A percentile compares a stretch with the other conserved stretches of the same genome.
Evolutionary conservation across 2,113 vertebrate species (phyloP).

Genomic region (Carassius auratus): DNA sequence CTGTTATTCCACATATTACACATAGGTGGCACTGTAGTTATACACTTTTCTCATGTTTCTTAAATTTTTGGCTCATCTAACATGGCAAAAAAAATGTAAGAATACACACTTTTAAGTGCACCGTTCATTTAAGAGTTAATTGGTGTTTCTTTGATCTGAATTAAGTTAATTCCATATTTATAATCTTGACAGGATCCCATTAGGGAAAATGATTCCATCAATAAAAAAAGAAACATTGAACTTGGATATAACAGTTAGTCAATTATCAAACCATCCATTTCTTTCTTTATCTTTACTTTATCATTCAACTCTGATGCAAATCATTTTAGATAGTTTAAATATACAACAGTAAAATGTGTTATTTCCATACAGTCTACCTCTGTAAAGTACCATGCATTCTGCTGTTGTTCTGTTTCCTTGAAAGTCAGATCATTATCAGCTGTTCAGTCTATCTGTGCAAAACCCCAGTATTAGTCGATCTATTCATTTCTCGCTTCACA

Average conservation of each 20-base stretch:
- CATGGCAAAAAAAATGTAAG: background rate
- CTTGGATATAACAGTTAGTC: background rate
- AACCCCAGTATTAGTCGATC: conserved; percentile 35
- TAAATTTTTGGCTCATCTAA: background rate
- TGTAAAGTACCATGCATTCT: conserved; percentile 14
- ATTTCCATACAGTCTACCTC: background rate
- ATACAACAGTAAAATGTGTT: background rate
- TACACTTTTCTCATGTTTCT: background rate
- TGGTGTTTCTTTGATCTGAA: background rate
- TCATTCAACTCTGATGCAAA: conserved; percentile 17
- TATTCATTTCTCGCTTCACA: conserved; percentile 43
- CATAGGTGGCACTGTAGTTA: conserved; percentile 46
- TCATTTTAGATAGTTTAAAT: background rate
- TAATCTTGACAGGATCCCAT: no score
- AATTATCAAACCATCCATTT: background rate
- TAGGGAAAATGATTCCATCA: no score
- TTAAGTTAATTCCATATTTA: background rate
- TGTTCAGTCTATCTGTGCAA: conserved; percentile 24
- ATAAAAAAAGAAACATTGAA: background rate
- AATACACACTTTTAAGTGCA: background rate
- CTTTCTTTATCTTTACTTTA: no score
- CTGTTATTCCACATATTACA: conserved; percentile 15
- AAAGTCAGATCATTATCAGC: conserved; percentile 54
- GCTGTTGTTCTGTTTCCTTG: conserved; percentile 50
- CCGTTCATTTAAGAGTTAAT: background rate